phyloP scores from a whole-genome alignment of 1,140 invertebrate genomes.

The Macrobrachium nipponense region DNA sequence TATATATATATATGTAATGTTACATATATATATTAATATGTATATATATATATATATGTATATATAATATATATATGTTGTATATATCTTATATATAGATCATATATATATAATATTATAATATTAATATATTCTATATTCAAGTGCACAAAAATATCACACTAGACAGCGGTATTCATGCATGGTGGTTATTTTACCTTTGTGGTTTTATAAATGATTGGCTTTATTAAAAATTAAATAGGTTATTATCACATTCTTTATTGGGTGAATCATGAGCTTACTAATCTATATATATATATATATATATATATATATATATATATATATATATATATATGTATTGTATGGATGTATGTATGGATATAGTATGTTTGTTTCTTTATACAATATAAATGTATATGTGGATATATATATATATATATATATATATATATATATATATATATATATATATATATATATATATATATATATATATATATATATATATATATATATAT shows the following conservation, averaged over 20 bases:
- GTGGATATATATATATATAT: background rate
- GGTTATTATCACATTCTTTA: too few species aligned
- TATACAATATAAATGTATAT: background rate
- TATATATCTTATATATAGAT: too few species aligned
- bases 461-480: background rate
- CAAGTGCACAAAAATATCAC: background rate
- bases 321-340: too few species aligned
- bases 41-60: too few species aligned
- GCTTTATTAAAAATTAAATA: too few species aligned
- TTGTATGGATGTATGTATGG: background rate
- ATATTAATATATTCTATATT: background rate
- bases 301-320: slow-evolving; percentile 24
- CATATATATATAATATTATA: too few species aligned
- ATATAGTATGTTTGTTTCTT: too few species aligned
- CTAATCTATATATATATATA: slow-evolving; percentile 10
- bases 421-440: background rate
- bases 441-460: slow-evolving; percentile 1
- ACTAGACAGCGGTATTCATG: too few species aligned
- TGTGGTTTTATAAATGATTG: too few species aligned
- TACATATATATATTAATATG: too few species aligned
- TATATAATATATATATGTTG: too few species aligned
- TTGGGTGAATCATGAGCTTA: background rate
- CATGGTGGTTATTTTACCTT: too few species aligned
- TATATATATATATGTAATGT: background rate
- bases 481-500: background rate